Evolutionary conservation across 1,140 invertebrate genomes (phyloP), one percentile per base, ranked within the genome.

Genomic region (Mizuhopecten yessoensis): DNA sequence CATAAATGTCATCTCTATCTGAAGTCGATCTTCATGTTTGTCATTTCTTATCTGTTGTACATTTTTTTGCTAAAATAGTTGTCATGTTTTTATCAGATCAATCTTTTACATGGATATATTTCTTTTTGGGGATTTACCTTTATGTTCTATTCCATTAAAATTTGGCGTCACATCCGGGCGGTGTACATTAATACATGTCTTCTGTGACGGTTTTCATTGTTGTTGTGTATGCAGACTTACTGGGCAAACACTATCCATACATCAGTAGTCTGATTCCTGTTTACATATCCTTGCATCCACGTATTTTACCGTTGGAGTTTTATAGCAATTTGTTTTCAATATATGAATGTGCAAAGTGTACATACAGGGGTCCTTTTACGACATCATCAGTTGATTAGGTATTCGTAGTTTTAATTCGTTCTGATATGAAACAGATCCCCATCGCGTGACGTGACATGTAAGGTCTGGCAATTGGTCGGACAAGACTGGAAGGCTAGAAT

Each of bases 1-100:
- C 57, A 75, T 75, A 5, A 75, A 75, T 29, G n/a, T 75, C 57
- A 75, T 29, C 11, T 75, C 57, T n/a, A 75, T 75, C 15, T n/a
- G n/a, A 29, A 29, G n/a, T 75, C 57, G n/a, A 75, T 75, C 57
- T 75, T 75, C 29, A 75, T 29, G 23, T n/a, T 23, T 75, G 57
- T 75, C 57, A 75, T 9, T 29, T 5, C 57, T 75, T 29, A 75
- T 75, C 1, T 75, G 23, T 75, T 75, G 9, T 75, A 23, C 29
- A 75, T n/a, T 29, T 75, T 49, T 75, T 75, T 29, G 57, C n/a
- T n/a, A 75, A 75, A 75, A 75, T 75, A 75, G n/a, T n/a, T 75
- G 57, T 75, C 57, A n/a, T 75, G 57, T 75, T 75, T 29, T 75
- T 75, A 75, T 75, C 57, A 75, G 23, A 75, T 75, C 57, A 75